These are phyloP conservation scores for Wiebesia pumilae DNA, from an alignment of 1,140 invertebrate species.

Conservation along the genomic window DNA sequence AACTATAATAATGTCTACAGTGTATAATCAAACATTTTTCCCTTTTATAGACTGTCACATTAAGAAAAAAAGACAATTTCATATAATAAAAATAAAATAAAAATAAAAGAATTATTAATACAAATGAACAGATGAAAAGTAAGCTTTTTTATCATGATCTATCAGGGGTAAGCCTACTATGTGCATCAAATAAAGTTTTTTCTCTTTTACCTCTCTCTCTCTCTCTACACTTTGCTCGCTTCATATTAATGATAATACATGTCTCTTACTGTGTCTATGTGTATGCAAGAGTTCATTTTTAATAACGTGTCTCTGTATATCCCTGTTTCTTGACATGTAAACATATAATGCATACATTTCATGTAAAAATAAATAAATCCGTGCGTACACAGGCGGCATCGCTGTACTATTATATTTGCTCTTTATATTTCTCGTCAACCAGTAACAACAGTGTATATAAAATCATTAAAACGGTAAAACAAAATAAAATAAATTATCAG, in stretches of 20 bases:
- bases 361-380: constrained; percentile 62
- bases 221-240: not conserved
- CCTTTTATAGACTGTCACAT: not conserved
- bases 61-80: not conserved
- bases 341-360: constrained; percentile 47
- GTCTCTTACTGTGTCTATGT: not conserved
- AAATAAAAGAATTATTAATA: constrained; percentile 1
- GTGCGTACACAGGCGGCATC: constrained; percentile 52
- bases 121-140: constrained; percentile 13
- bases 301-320: constrained; percentile 44
- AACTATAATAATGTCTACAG: constrained; percentile 57
- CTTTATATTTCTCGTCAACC: constrained; percentile 65
- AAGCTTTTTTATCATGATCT: not conserved
- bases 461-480: constrained; percentile 76
- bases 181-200: constrained; percentile 7
- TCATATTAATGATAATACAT: constrained; percentile 15
- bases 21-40: constrained; percentile 6
- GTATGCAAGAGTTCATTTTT: constrained; percentile 11
- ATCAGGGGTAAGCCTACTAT: constrained; percentile 28
- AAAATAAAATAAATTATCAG: constrained; percentile 73
- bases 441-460: constrained; percentile 74
- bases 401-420: constrained; percentile 60
- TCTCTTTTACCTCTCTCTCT: not conserved
- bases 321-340: constrained; percentile 51
- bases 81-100: constrained; percentile 14